These are phyloP conservation scores for Chondrosia reniformis DNA, from an alignment of 37 sponge, comb jelly and placozoan species.

Conservation along the genomic window DNA sequence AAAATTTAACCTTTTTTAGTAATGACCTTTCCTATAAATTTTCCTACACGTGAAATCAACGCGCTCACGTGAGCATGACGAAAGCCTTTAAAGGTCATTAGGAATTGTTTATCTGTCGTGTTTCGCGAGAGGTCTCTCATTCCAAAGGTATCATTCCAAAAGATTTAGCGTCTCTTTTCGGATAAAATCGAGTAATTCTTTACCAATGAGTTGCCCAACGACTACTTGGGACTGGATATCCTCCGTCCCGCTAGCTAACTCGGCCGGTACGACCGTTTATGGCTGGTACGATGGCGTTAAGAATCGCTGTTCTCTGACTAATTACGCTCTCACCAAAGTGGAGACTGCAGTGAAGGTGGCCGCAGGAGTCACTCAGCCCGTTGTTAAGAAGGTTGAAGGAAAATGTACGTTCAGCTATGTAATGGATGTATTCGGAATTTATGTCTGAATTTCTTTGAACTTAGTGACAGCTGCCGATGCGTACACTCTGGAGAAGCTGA, in stretches of 20 bases:
- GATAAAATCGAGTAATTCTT: neutral
- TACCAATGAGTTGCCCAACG: neutral
- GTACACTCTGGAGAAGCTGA: slow-evolving; percentile 35
- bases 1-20: neutral
- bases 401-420: slow-evolving; percentile 27
- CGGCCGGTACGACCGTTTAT: slow-evolving; percentile 38
- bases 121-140: no score
- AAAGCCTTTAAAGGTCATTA: no score
- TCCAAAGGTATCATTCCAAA: neutral
- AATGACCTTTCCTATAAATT: neutral
- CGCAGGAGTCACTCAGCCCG: slow-evolving; percentile 37
- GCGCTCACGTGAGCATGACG: neutral
- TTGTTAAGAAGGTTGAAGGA: slow-evolving; percentile 51
- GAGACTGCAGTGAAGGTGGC: slow-evolving; percentile 51
- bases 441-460: neutral
- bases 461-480: slow-evolving; percentile 45
- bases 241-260: slow-evolving; percentile 38
- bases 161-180: neutral
- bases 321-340: slow-evolving; percentile 44
- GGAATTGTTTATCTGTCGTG: no score
- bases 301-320: slow-evolving; percentile 29
- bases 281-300: slow-evolving; percentile 51
- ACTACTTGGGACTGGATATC: slow-evolving; percentile 58
- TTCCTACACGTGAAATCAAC: neutral
- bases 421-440: neutral